A percentile compares a stretch with the other conserved stretches of the same genome.
Conservation (phyloP, 1,140 invertebrate genomes). For the Solen grandis region DNA sequence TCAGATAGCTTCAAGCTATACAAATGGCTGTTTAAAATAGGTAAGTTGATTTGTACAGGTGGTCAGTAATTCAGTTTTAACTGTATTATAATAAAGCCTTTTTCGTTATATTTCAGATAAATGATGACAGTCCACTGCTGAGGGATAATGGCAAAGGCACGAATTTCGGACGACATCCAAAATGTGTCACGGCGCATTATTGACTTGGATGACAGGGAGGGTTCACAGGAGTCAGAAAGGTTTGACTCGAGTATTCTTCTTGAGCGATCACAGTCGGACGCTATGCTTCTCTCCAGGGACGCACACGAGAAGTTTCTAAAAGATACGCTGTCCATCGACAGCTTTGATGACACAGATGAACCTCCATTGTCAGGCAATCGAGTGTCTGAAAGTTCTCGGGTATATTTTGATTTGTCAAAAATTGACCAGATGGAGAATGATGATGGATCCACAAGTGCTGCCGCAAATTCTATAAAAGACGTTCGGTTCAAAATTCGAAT, state of each 20-base stretch:
- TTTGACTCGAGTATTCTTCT: constrained; percentile 65
- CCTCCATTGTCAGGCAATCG: constrained; percentile 36
- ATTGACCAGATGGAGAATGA: constrained; percentile 51
- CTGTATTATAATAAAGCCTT: neutral
- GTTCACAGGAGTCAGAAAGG: neutral
- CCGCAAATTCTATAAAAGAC: constrained; percentile 36
- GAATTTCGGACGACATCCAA: neutral
- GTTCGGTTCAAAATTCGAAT: constrained; percentile 30
- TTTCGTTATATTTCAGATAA: neutral
- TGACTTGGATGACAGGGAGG: constrained; percentile 6
- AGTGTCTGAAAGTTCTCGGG: constrained; percentile 66
- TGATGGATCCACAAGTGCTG: neutral
- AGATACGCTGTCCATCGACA: constrained; percentile 54
- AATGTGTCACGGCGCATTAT: constrained; percentile 6
- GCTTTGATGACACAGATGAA: constrained; percentile 30
- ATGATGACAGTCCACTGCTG: neutral
- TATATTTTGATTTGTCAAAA: constrained; percentile 69
- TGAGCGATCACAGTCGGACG: constrained; percentile 68
- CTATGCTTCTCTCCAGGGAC: constrained; percentile 27
- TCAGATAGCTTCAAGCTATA: too few species aligned
- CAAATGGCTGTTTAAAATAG: too few species aligned
- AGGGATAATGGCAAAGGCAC: neutral
- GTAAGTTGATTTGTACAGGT: neutral
- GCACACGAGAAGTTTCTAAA: constrained; percentile 12
- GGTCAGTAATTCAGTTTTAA: neutral